A percentile compares a stretch with the other conserved stretches of the same genome.
These are phyloP conservation scores for Eurystomus glaucurus DNA, from an alignment of 2,797 vertebrate genomes.

Conservation along the genomic window DNA sequence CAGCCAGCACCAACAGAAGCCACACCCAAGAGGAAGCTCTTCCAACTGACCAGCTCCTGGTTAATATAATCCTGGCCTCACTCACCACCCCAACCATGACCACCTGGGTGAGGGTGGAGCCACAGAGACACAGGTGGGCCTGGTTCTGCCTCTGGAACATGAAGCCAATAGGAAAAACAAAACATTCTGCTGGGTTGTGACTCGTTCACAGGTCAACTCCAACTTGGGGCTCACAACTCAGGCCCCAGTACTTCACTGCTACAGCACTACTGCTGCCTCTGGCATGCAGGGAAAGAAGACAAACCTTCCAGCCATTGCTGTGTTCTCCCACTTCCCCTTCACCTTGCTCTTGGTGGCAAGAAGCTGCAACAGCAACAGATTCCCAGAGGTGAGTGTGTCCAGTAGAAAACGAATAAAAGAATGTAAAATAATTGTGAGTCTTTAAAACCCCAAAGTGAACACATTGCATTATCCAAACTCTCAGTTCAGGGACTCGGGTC, in stretches of 20 bases:
- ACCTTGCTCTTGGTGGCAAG: neutral
- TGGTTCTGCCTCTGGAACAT: no score
- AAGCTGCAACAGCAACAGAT: neutral
- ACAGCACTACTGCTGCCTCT: neutral
- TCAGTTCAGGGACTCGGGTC: rapidly evolving
- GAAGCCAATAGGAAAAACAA: no score
- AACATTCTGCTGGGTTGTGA: no score
- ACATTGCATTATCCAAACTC: neutral
- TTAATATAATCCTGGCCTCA: no score
- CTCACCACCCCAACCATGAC: no score
- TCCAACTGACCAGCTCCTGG: no score
- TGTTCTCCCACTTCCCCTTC: neutral
- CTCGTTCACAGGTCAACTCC: no score
- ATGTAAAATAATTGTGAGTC: neutral
- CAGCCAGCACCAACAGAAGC: no score
- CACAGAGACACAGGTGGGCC: no score
- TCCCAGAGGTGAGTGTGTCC: neutral
- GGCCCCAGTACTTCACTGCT: neutral
- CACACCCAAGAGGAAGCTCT: no score
- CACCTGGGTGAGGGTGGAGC: no score
- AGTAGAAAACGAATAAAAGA: neutral
- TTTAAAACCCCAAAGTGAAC: neutral
- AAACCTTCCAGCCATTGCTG: neutral
- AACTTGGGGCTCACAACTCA: no score
- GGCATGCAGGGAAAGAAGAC: neutral